phyloP scores from a whole-genome alignment of 2,113 vertebrate genomes.

The Dicaeum eximium region DNA sequence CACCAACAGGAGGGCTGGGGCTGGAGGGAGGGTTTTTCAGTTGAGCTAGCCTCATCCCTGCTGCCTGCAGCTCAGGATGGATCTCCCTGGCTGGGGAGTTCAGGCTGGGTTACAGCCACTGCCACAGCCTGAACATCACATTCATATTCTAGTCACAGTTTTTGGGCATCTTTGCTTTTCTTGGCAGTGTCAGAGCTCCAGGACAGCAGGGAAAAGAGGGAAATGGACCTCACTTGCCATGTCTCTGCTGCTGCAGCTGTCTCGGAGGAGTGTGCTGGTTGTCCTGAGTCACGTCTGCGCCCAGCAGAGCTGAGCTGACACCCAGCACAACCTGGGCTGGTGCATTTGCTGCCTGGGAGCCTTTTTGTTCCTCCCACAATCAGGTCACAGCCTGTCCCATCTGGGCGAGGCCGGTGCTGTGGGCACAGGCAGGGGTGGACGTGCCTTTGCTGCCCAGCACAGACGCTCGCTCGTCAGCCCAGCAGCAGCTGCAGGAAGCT shows the following conservation, averaged over 20 bases:
- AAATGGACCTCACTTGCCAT: background rate
- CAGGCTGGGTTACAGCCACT: constrained; percentile 13
- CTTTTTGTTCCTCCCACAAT: background rate
- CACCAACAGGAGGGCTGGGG: background rate
- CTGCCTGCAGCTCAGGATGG: background rate
- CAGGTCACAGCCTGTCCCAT: background rate
- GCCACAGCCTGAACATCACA: background rate
- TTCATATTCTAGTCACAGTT: background rate
- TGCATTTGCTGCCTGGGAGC: background rate
- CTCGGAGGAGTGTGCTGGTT: background rate
- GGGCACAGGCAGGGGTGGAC: background rate
- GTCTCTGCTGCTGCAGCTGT: background rate
- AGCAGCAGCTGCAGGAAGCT: background rate
- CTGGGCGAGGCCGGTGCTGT: background rate
- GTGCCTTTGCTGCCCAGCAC: background rate
- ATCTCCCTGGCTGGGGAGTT: background rate
- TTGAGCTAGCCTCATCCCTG: background rate
- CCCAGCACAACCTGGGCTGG: background rate
- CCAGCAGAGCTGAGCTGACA: background rate
- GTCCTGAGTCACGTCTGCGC: background rate
- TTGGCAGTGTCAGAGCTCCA: constrained; percentile 17
- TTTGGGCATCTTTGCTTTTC: constrained; percentile 24
- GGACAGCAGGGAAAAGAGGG: background rate
- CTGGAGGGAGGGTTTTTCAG: background rate
- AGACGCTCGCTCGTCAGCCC: accelerated